phyloP scores from a whole-genome alignment of 2,113 vertebrate species.

The Aphelocoma coerulescens region DNA sequence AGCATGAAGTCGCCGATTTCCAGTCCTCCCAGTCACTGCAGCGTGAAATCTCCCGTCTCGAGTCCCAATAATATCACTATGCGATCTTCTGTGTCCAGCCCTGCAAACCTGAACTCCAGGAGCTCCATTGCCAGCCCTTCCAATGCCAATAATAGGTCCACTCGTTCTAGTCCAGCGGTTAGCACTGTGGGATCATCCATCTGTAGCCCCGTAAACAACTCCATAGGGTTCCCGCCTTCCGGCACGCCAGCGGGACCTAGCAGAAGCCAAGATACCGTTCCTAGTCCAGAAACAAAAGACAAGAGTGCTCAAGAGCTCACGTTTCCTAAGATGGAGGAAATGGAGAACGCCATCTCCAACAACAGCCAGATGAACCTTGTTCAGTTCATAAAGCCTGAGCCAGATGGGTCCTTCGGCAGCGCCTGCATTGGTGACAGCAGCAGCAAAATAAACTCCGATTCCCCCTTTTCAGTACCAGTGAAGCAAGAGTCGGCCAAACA shows the following conservation, averaged over 20 bases:
- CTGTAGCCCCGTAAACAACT: slow-evolving; percentile 74
- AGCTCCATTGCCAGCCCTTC: slow-evolving; percentile 91
- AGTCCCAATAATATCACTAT: slow-evolving; percentile 81
- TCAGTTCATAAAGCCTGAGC: slow-evolving; percentile 96
- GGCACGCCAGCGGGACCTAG: slow-evolving; percentile 74
- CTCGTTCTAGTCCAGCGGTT: slow-evolving; percentile 76
- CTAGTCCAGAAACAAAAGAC: slow-evolving; percentile 83
- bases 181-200: slow-evolving; percentile 77
- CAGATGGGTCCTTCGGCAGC: slow-evolving; percentile 86
- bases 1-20: slow-evolving; percentile 95
- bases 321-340: slow-evolving; percentile 92
- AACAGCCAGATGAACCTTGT: slow-evolving; percentile 85
- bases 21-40: slow-evolving; percentile 92
- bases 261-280: slow-evolving; percentile 80
- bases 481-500: slow-evolving; percentile 90
- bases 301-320: slow-evolving; percentile 83
- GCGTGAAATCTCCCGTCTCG: slow-evolving; percentile 89
- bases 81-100: slow-evolving; percentile 88
- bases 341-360: slow-evolving; percentile 84
- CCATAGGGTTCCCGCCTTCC: slow-evolving; percentile 65
- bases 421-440: slow-evolving; percentile 85
- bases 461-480: slow-evolving; percentile 86
- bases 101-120: slow-evolving; percentile 80
- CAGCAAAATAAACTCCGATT: slow-evolving; percentile 75
- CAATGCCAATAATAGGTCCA: slow-evolving; percentile 79